A percentile compares a stretch with the other conserved stretches of the same genome.
Conservation (phyloP, 1,140 invertebrate species). For the Rhynchophorus ferrugineus region DNA sequence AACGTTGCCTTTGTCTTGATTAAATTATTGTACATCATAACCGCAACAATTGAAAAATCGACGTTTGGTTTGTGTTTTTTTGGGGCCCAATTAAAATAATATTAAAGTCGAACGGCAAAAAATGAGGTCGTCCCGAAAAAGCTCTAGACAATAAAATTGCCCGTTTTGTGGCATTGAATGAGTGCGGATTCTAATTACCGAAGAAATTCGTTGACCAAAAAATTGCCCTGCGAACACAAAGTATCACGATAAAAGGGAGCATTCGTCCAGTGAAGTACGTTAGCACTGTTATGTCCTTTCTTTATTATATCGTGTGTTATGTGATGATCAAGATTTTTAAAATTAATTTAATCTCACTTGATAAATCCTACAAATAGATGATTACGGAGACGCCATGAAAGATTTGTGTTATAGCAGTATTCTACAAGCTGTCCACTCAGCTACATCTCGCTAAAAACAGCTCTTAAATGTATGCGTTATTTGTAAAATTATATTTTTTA, state of each 20-base stretch:
- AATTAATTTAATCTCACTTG: too few relatives aligned
- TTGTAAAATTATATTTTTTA: too few relatives aligned
- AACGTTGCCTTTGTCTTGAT: not conserved
- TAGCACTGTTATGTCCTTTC: too few relatives aligned
- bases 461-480: too few relatives aligned
- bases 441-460: too few relatives aligned
- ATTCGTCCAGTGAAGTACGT: not conserved
- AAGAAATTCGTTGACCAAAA: constrained; percentile 7
- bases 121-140: not conserved
- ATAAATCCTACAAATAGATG: too few relatives aligned
- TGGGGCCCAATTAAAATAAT: not conserved
- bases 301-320: too few relatives aligned
- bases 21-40: not conserved
- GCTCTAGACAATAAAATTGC: not conserved
- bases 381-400: too few relatives aligned
- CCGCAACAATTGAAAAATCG: not conserved
- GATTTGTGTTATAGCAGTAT: too few relatives aligned
- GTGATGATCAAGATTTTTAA: too few relatives aligned
- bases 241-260: not conserved
- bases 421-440: too few relatives aligned
- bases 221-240: constrained; percentile 1
- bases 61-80: not conserved
- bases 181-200: not conserved
- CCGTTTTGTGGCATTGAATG: not conserved
- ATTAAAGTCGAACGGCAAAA: not conserved